Conservation (phyloP, 2,113 vertebrate species). For the Puffinus mauretanicus region DNA sequence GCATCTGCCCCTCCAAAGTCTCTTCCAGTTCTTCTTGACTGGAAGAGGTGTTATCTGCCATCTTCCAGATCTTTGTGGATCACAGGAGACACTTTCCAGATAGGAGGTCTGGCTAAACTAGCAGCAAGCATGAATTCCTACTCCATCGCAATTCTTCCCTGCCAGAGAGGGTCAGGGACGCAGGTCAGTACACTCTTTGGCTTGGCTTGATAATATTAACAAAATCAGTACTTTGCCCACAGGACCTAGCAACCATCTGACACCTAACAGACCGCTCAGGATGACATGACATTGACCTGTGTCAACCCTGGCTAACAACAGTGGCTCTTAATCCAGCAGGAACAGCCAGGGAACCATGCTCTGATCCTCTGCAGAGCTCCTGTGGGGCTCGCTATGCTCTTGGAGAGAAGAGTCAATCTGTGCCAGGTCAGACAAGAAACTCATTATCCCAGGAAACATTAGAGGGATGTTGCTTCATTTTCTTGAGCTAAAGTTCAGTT, state of each 20-base stretch:
- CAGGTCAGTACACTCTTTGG: not conserved
- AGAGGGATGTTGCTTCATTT: not conserved
- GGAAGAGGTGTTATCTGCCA: not conserved
- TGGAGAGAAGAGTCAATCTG: not conserved
- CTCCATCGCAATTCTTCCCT: not conserved
- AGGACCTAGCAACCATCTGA: not conserved
- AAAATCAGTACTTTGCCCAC: not conserved
- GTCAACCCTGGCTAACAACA: not conserved
- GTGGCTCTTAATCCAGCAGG: not conserved
- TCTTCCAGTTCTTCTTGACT: not conserved
- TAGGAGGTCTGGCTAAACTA: not conserved
- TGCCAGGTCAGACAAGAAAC: not conserved
- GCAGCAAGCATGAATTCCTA: not conserved
- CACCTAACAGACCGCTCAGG: not conserved
- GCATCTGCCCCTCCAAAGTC: not conserved
- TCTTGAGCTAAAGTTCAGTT: slow-evolving; percentile 18
- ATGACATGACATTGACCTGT: slow-evolving; percentile 6
- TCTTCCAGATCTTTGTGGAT: not conserved
- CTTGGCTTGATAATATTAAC: not conserved
- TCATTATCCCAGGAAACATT: not conserved
- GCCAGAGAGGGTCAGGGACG: not conserved
- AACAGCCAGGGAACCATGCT: not conserved
- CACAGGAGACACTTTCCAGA: not conserved
- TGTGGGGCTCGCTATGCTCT: not conserved
- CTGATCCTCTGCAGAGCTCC: not conserved